Conservation (phyloP, 2,888 invertebrate genomes). For the Eurytoma adleriae region DNA sequence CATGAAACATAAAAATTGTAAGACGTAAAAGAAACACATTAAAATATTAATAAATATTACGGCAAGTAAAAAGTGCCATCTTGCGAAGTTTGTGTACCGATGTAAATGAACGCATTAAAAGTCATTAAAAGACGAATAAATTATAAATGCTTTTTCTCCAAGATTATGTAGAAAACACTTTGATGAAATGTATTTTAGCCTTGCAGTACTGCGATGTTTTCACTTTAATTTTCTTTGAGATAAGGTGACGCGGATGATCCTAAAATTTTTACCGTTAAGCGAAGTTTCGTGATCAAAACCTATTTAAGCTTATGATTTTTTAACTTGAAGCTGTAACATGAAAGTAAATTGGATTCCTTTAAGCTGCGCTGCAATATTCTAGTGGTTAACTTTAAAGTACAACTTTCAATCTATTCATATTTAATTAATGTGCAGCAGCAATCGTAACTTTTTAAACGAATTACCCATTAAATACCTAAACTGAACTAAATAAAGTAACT, state of each 20-base stretch:
- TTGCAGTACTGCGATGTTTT: slow-evolving; percentile 25
- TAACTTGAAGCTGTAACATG: slow-evolving; percentile 2
- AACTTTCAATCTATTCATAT: not conserved
- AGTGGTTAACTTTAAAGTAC: not conserved
- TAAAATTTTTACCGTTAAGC: slow-evolving; percentile 32
- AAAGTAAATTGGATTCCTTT: slow-evolving; percentile 21
- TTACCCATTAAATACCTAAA: too few relatives aligned
- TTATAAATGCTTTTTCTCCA: not conserved
- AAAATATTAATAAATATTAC: too few relatives aligned
- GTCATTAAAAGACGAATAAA: too few relatives aligned
- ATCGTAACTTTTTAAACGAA: too few relatives aligned
- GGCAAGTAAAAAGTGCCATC: too few relatives aligned
- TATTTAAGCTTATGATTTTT: slow-evolving; percentile 42
- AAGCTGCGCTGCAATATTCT: slow-evolving; percentile 8
- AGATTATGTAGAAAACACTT: slow-evolving; percentile 6
- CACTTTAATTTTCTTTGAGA: slow-evolving; percentile 19
- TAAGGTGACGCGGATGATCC: not conserved
- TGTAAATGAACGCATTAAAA: too few relatives aligned
- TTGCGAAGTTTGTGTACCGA: too few relatives aligned
- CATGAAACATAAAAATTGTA: too few relatives aligned
- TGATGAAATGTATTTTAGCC: slow-evolving; percentile 4
- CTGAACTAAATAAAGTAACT: too few relatives aligned
- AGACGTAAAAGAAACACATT: too few relatives aligned
- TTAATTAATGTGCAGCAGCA: not conserved
- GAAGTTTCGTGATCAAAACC: slow-evolving; percentile 33